Base-by-base conservation (phyloP, 2,113 vertebrate genomes). In the Ploceus nigricollis region DNA sequence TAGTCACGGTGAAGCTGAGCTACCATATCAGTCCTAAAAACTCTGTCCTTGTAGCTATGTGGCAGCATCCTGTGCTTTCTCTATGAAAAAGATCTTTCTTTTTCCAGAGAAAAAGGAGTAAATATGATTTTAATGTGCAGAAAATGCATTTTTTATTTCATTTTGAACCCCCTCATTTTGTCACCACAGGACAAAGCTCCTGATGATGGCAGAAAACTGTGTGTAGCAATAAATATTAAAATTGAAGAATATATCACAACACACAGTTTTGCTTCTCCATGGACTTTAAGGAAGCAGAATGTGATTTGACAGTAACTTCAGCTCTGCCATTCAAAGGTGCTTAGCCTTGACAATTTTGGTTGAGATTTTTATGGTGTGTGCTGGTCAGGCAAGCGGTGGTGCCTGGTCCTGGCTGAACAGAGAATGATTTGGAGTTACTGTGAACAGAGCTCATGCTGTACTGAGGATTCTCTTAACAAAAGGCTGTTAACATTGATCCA, bases 401-500 rank as follows among this genome's bases (percentile, higher is more conserved):
- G 21, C 40, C 73, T 81, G 65, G 53, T 93, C 56, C 70, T 80
- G 80, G 48, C 51, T 89, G 84, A 96, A 86, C 19, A 73, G 63
- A 83, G 50, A 81, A 31, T 77, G 47, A 97, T 93, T 78, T 94
- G 69, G 87, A 94, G 61, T 91, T 85, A 88, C 33, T 86, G 76
- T 47, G 53, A 95, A 48, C 44, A 87, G 40, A 88, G 40, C 75
- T 90, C n/a, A 7, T 82, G 66, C 75, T 95, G 79, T 45, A 68
- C 30, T 70, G 92, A 94, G 73, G 88, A 94, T 96, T 96, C 76
- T 87, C 44, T 93, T 95, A 91, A 87, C 54, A 66, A 95, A 96
- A 96, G 64, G 81, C 72, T 93, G 91, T 87, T 97, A 88, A 93
- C 93, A 98, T 95, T 88, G 94, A 97, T 97, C 96, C 93, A 96